These are phyloP conservation scores for Uloborus diversus DNA, from an alignment of 1,140 invertebrate genomes.

Conservation along the genomic window DNA sequence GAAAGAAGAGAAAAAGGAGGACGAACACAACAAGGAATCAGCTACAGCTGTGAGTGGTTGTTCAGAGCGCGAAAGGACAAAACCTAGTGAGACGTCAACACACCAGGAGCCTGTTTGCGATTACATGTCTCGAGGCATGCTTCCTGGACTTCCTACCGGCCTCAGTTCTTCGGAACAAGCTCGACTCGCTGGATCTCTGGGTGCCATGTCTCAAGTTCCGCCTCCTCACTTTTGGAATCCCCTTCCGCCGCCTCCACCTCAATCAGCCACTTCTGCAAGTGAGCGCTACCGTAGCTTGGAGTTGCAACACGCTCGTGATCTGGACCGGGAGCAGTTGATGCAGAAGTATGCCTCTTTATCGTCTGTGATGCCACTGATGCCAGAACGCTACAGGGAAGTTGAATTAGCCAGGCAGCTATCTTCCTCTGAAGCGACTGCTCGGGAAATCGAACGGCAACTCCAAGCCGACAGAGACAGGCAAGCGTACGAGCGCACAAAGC, in stretches of 20 bases:
- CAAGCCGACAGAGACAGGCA: slow-evolving; percentile 35
- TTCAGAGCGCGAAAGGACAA: slow-evolving; percentile 13
- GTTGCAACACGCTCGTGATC: slow-evolving; percentile 22
- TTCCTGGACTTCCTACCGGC: slow-evolving; percentile 6
- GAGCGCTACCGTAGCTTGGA: slow-evolving; percentile 32
- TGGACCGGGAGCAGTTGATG: slow-evolving; percentile 42
- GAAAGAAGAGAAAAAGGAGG: slow-evolving; percentile 39
- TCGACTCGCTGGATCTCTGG: background rate
- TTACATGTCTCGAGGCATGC: slow-evolving; percentile 8
- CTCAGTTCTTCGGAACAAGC: slow-evolving; percentile 1
- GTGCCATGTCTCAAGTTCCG: slow-evolving; percentile 15
- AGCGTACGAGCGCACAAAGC: slow-evolving; percentile 23
- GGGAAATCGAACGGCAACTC: slow-evolving; percentile 31
- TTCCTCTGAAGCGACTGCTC: slow-evolving; percentile 4
- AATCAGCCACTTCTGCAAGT: background rate
- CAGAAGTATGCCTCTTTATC: slow-evolving; percentile 47
- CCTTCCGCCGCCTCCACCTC: background rate
- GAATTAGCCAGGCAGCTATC: slow-evolving; percentile 30
- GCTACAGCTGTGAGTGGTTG: background rate
- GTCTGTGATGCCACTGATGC: slow-evolving; percentile 29
- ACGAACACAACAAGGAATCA: background rate
- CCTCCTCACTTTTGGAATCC: slow-evolving; percentile 32
- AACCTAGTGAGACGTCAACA: slow-evolving; percentile 1
- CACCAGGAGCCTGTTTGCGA: background rate
- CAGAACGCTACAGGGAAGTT: slow-evolving; percentile 4